phyloP scores from a whole-genome alignment of 1,140 invertebrate species.

The Megalopta genalis region DNA sequence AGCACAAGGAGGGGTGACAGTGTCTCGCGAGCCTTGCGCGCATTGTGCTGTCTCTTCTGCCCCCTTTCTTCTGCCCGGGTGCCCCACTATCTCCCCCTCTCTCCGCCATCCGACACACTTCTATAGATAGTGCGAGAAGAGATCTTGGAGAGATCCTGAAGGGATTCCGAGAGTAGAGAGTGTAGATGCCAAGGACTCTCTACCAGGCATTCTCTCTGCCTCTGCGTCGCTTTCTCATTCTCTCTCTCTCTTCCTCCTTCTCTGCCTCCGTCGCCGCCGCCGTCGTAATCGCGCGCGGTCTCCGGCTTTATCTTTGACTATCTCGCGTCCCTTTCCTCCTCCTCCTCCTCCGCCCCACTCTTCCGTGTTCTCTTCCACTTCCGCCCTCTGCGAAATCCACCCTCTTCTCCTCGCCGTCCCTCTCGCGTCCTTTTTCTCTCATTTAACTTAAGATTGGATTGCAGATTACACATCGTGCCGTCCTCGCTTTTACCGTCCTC shows the following conservation, averaged over 20 bases:
- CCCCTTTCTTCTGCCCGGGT: not conserved
- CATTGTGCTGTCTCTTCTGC: slow-evolving; percentile 59
- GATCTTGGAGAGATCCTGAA: slow-evolving; percentile 62
- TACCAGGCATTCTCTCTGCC: slow-evolving; percentile 25
- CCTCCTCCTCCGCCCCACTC: not conserved
- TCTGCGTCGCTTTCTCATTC: slow-evolving; percentile 31
- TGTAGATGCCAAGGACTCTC: slow-evolving; percentile 55
- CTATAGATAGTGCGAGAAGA: slow-evolving; percentile 59
- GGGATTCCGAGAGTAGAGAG: slow-evolving; percentile 56
- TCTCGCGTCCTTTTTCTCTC: slow-evolving; percentile 48
- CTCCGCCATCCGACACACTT: slow-evolving; percentile 41
- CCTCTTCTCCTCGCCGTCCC: not conserved
- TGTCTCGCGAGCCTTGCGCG: slow-evolving; percentile 64
- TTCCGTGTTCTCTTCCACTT: not conserved
- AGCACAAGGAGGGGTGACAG: slow-evolving; percentile 50
- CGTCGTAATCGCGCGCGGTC: slow-evolving; percentile 43
- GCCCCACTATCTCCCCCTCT: not conserved
- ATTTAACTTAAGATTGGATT: slow-evolving; percentile 70
- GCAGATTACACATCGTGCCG: slow-evolving; percentile 63
- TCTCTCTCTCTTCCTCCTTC: not conserved
- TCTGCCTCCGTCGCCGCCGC: slow-evolving; percentile 32
- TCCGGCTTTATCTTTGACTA: slow-evolving; percentile 41
- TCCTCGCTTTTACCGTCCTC: slow-evolving; percentile 50
- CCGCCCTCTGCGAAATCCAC: slow-evolving; percentile 22
- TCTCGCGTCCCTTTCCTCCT: slow-evolving; percentile 9